Percentiles rank a stretch among this genome's conserved stretches.
These are phyloP conservation scores for Zootoca vivipara DNA, from an alignment of 2,113 vertebrate species.

Conservation along the genomic window DNA sequence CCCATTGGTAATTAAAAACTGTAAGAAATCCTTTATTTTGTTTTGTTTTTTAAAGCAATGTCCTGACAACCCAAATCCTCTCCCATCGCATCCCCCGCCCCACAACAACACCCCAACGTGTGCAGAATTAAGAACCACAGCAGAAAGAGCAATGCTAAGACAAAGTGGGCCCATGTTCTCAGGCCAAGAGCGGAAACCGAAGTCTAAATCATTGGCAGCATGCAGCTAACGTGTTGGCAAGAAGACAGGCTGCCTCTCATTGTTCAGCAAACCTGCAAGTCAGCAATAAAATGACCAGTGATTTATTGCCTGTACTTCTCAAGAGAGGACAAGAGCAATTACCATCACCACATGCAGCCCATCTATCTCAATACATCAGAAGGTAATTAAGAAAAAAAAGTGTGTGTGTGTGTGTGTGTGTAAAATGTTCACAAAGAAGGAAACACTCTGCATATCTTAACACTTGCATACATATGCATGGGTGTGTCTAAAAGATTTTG, in stretches of 20 bases:
- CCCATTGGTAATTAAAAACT: neutral
- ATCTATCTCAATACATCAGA: constrained; percentile 37
- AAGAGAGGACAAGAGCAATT: constrained; percentile 6
- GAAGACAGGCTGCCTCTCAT: constrained; percentile 14
- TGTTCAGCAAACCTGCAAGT: constrained; percentile 39
- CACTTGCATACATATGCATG: neutral
- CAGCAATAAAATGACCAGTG: constrained; percentile 32
- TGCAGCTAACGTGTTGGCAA: neutral
- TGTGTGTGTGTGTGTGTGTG: neutral
- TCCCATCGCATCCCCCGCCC: neutral
- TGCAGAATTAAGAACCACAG: neutral
- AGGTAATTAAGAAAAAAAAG: constrained; percentile 33
- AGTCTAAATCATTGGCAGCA: constrained; percentile 12
- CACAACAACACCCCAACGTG: neutral
- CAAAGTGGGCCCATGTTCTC: neutral
- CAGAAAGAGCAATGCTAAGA: neutral
- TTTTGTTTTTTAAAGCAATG: neutral
- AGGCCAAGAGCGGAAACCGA: constrained; percentile 16
- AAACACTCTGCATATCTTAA: constrained; percentile 34
- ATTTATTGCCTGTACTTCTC: constrained; percentile 49
- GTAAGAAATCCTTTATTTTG: neutral
- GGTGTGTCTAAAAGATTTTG: neutral
- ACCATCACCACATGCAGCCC: constrained; percentile 5
- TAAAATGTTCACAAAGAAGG: constrained; percentile 29
- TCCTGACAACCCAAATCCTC: neutral